Base-by-base conservation (phyloP, 2,113 vertebrate species). In the Brachypteracias leptosomus region DNA sequence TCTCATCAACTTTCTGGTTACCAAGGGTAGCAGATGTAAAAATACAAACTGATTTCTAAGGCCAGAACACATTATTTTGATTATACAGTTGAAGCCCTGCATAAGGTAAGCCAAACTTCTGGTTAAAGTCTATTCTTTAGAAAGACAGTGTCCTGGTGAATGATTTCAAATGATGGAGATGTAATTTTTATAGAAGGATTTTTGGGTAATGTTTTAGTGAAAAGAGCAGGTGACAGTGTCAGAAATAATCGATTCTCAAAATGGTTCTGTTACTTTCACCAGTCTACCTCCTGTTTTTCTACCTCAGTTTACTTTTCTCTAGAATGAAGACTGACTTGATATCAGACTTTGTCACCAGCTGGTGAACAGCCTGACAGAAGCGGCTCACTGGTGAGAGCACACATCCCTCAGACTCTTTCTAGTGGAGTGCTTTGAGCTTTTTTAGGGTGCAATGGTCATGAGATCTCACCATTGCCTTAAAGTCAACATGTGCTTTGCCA, bases 361-460 rank as follows among this genome's bases (percentile, higher is more conserved):
- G 42, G 33, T 85, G 57, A 68, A n/a, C n/a, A n/a, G n/a, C n/a
- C 29, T 75, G 67, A 14, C 44, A 78, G 70, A 75, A 68, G 20
- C 77, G 78, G 49, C 55, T 79, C 54, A 13, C 31, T 42, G 62
- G 35, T 51, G 42, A 84, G 33, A 40, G 35, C 63, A 62, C 21
- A 7, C 16, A 33, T 31, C 25, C 33, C 17, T 35, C 19, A 57
- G 13, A 17, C 24, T 68, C 33, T 70, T 65, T 61, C 62, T 57
- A n/a, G 36, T 51, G 35, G 36, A 78, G 15, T 13, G 42, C 0
- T 0, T 10, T 40, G 19, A 9, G 14, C 2, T 5, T 42, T 85
- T 84, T 62, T 35, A 47, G 33, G 40, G n/a, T 38, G 51, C 21
- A 31, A 14, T 14, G 15, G 52, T 81, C 7, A 21, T 42, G 26